Conservation (phyloP, 2,797 vertebrate genomes). For the Melanitta fusca region DNA sequence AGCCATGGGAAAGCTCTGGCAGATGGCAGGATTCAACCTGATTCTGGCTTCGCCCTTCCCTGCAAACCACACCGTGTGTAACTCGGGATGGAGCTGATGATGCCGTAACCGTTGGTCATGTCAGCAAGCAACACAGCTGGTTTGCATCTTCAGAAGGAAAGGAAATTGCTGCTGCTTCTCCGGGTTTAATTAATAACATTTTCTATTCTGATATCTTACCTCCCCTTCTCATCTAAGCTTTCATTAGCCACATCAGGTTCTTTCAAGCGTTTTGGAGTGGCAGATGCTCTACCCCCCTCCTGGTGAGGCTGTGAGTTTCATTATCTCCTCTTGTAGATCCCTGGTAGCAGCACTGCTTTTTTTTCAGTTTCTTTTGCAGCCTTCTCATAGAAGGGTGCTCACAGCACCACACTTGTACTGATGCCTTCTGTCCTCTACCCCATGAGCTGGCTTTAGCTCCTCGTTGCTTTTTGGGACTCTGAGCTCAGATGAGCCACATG, state of each 20-base stretch:
- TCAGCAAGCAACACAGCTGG: not conserved
- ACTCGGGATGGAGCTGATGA: not conserved
- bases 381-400: not conserved
- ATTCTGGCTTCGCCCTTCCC: not conserved
- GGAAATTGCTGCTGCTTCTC: constrained; percentile 48
- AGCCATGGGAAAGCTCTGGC: not conserved
- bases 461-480: not conserved
- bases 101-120: not conserved
- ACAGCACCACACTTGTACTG: fast-evolving
- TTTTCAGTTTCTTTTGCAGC: not conserved
- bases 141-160: constrained; percentile 39
- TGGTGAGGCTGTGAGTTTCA: not conserved
- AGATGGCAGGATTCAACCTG: not conserved
- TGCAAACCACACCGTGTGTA: not conserved
- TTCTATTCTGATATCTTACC: constrained; percentile 18
- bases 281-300: not conserved
- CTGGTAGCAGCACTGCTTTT: not conserved
- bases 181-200: constrained; percentile 24
- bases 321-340: not conserved
- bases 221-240: not conserved
- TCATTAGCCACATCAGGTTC: not conserved
- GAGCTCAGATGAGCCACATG: not conserved
- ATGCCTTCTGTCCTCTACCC: not conserved
- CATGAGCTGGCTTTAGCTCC: not conserved
- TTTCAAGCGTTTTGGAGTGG: constrained; percentile 9